Percentiles rank a stretch among this genome's conserved stretches.
These are phyloP conservation scores for Tetrao urogallus DNA, from an alignment of 2,113 vertebrate genomes.

Conservation along the genomic window DNA sequence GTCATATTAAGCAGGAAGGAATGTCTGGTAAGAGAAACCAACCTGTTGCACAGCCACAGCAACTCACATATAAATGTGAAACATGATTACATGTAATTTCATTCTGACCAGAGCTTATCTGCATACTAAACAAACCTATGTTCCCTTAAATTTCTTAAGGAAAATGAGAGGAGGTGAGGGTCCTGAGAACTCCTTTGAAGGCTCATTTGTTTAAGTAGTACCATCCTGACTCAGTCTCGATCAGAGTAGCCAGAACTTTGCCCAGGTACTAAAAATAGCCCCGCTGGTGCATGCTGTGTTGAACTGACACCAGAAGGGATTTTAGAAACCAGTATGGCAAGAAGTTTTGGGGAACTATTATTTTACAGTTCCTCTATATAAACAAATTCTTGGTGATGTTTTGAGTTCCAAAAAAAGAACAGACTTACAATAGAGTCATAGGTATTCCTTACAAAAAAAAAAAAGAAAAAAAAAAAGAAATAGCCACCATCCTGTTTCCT, in stretches of 20 bases:
- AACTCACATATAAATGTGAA: not conserved
- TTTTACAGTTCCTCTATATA: not conserved
- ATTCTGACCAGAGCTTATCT: not conserved
- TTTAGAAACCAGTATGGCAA: not conserved
- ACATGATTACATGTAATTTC: not conserved
- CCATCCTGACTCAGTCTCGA: not conserved
- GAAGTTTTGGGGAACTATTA: not conserved
- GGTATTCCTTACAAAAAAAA: not conserved
- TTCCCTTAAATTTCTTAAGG: not conserved
- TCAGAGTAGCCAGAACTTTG: not conserved
- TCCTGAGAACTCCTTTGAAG: slow-evolving; percentile 10
- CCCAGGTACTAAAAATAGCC: not conserved
- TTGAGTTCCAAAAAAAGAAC: not conserved
- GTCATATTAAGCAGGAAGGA: not conserved
- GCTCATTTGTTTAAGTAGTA: not conserved
- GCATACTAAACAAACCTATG: not conserved
- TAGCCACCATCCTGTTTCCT: not conserved
- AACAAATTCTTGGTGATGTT: not conserved
- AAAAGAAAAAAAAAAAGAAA: not conserved
- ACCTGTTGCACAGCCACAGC: not conserved
- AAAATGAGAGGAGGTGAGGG: not conserved
- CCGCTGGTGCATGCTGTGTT: not conserved
- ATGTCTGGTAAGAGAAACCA: not conserved
- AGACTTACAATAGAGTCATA: not conserved
- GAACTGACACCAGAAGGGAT: not conserved